These are phyloP conservation scores for Tipula vernalis DNA, from an alignment of 2,888 invertebrate species.

Conservation along the genomic window DNA sequence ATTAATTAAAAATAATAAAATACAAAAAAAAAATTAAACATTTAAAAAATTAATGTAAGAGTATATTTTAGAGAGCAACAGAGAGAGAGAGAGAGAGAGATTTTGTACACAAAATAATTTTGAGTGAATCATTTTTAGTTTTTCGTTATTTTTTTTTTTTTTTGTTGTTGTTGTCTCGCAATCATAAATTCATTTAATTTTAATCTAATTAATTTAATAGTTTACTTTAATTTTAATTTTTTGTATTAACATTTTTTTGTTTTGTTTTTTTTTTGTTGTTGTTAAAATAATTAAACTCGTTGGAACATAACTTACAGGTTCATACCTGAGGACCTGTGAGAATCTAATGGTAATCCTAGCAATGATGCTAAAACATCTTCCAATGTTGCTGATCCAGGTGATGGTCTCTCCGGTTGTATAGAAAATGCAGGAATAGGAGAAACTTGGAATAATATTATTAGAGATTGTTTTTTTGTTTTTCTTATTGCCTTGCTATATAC, in stretches of 20 bases:
- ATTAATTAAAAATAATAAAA: constrained; percentile 8
- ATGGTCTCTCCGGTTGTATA: constrained; percentile 8
- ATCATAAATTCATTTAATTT: constrained; percentile 5
- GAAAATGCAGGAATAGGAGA: constrained; percentile 10
- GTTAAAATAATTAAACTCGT: constrained; percentile 17
- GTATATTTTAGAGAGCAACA: neutral
- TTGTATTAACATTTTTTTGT: neutral
- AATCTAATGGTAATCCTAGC: constrained; percentile 67
- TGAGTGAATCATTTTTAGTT: neutral
- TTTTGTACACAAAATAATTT: constrained; percentile 15
- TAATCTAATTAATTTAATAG: neutral
- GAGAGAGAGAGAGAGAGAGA: neutral
- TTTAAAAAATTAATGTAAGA: constrained; percentile 14
- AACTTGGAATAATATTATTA: neutral
- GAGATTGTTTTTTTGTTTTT: neutral
- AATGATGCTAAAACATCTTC: constrained; percentile 90
- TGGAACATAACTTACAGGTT: constrained; percentile 63
- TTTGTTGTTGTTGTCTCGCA: neutral
- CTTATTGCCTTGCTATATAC: neutral
- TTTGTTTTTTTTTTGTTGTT: constrained; percentile 15
- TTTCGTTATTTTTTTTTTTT: neutral
- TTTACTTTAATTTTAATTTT: constrained; percentile 6
- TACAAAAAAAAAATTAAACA: constrained; percentile 11
- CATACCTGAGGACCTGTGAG: constrained; percentile 61
- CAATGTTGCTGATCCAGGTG: constrained; percentile 62